phyloP scores from a whole-genome alignment of 2,797 vertebrate genomes.

The Acanthurus tractus region DNA sequence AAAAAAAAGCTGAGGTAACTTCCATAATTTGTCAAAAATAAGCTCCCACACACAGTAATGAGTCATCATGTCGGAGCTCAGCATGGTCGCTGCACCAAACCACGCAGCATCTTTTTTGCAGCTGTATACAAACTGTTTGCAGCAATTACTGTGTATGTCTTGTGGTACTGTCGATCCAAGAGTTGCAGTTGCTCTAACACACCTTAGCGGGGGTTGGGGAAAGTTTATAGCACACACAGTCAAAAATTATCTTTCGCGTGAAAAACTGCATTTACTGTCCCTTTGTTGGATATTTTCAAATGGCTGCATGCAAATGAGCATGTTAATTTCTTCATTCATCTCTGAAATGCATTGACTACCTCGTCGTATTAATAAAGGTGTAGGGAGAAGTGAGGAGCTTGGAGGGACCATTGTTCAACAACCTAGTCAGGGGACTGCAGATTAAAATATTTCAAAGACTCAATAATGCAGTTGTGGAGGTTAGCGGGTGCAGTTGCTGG shows the following conservation, averaged over 20 bases:
- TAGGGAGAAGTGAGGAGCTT: not conserved
- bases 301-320: not conserved
- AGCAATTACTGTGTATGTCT: not conserved
- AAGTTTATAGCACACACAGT: not conserved
- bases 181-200: not conserved
- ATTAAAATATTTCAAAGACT: not conserved
- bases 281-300: not conserved
- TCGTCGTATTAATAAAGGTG: not conserved
- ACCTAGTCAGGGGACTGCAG: not conserved
- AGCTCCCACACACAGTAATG: not conserved
- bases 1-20: not conserved
- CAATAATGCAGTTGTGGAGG: not conserved
- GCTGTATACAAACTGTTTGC: not conserved
- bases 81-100: not conserved
- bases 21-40: conserved; percentile 4
- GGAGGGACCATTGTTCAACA: not conserved
- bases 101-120: not conserved
- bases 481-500: not conserved
- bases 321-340: not conserved
- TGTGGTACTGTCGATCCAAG: not conserved
- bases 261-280: no score
- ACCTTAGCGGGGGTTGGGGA: not conserved
- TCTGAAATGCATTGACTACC: not conserved
- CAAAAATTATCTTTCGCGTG: not conserved
- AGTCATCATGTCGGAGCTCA: not conserved